A percentile compares a stretch with the other conserved stretches of the same genome.
phyloP scores from a whole-genome alignment of 1,140 invertebrate genomes.

The Diabrotica virgifera region DNA sequence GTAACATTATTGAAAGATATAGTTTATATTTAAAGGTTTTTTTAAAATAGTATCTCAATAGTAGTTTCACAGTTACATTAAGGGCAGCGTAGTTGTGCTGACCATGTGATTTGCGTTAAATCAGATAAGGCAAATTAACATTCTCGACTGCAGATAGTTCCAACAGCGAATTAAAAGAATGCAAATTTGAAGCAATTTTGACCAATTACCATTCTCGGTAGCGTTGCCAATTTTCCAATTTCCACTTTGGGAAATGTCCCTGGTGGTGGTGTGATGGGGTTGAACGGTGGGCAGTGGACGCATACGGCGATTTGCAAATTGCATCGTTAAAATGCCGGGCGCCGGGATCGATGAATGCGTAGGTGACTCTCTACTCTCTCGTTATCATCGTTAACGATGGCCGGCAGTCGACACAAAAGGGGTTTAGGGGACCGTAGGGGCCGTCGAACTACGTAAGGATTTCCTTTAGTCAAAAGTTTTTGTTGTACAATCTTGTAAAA shows the following conservation, averaged over 20 bases:
- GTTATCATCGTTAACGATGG: constrained; percentile 9
- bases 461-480: no score
- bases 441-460: no score
- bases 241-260: constrained; percentile 4
- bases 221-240: constrained; percentile 3
- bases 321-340: constrained; percentile 14
- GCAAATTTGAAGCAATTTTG: constrained; percentile 2
- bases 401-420: background rate
- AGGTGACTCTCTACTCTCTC: constrained; percentile 3
- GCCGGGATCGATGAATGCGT: constrained; percentile 12
- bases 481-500: no score
- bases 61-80: no score
- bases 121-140: background rate
- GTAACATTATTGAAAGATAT: no score
- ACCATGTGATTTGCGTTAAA: no score
- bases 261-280: background rate
- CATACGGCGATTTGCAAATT: constrained; percentile 18
- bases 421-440: constrained; percentile 6
- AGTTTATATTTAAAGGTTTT: no score
- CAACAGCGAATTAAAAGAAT: background rate
- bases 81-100: no score
- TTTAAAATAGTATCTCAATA: no score
- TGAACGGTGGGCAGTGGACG: background rate
- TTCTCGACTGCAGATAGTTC: background rate
- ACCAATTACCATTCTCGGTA: constrained; percentile 2